Conservation (phyloP, 2,888 invertebrate species). For the Netelia inedita region DNA sequence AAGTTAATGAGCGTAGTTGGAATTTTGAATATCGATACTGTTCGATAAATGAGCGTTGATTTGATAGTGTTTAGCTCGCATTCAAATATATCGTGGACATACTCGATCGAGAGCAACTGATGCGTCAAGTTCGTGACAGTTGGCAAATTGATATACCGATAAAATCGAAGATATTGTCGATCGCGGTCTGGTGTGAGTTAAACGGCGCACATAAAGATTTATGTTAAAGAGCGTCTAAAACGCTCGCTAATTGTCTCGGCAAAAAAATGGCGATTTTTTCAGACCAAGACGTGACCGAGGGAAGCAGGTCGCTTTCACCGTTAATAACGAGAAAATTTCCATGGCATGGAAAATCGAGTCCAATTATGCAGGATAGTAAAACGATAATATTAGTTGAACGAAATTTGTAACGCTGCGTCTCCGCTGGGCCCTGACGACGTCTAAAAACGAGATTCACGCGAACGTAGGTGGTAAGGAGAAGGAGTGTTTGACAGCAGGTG, state of each 20-base stretch:
- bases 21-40: neutral
- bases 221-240: no score
- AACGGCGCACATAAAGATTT: no score
- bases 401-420: conserved; percentile 26
- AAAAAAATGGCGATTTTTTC: no score
- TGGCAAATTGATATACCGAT: no score
- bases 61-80: neutral
- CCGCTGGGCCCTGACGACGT: conserved; percentile 4
- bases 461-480: conserved; percentile 78
- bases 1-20: neutral
- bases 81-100: neutral
- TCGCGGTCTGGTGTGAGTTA: no score
- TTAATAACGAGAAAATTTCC: no score
- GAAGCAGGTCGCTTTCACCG: no score
- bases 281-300: no score
- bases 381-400: conserved; percentile 16
- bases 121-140: no score
- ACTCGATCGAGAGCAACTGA: no score
- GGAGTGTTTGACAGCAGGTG: conserved; percentile 77
- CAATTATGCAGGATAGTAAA: neutral
- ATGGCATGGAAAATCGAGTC: neutral
- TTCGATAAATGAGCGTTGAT: neutral
- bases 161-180: no score
- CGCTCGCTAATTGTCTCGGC: no score
- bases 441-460: conserved; percentile 56